Base-by-base conservation (phyloP, 2,113 vertebrate genomes). In the Thalassarche chlororhynchos region DNA sequence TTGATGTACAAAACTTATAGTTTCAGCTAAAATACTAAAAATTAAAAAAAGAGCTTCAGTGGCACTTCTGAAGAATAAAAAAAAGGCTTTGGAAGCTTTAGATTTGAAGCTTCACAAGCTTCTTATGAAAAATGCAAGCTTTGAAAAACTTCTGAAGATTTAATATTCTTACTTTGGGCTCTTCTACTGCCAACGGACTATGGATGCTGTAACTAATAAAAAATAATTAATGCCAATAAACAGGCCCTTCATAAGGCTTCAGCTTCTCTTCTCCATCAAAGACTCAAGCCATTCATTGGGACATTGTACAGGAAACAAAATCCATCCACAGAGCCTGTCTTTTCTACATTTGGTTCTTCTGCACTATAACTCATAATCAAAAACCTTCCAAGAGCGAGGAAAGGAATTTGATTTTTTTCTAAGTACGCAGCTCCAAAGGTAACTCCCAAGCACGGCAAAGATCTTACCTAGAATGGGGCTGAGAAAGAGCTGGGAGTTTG, bases 101-200 rank as follows among this genome's bases (percentile, higher is more conserved):
- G 91, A 97, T 96, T 97, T 98, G 93, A 97, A 96, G 90, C 94
- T 95, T 98, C 96, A 96, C 94, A 97, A 96, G 95, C 97, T 96
- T 81, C 97, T 98, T 97, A 98, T 96, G 95, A 98, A 97, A 98
- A 97, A 98, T 95, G 96, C 95, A 97, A 98, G 95, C 96, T 97
- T 97, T 97, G 97, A 96, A 98, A 95, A 97, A 89, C 97, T 97
- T 97, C 96, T 98, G 94, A 98, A 97, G 95, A 95, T 97, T 96
- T 95, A 93, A 96, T 97, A 93, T 97, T 97, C 93, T 94, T 97
- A 95, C 97, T 97, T 94, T 95, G 94, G 96, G 95, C 90, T 97
- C 88, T 96, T 95, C 95, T 93, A 34, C 93, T 97, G 93, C 95
- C 95, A 97, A 96, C 55, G 5, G 77, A 97, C 95, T 88, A 97